These are phyloP conservation scores for Anastrepha obliqua DNA, from an alignment of 1,140 invertebrate genomes.

Conservation along the genomic window DNA sequence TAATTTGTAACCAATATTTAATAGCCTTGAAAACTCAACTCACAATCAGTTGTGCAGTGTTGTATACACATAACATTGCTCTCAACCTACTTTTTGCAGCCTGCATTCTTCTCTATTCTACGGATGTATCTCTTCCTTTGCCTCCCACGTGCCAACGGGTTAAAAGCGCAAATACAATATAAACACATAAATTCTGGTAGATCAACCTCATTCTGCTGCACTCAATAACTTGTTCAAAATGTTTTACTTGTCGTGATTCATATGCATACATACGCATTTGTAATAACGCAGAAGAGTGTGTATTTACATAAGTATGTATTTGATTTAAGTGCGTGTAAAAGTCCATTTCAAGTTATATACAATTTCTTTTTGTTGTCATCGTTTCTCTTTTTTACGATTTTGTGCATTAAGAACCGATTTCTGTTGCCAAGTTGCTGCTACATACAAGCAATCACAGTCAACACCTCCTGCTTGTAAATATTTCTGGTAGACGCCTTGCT, in stretches of 20 bases:
- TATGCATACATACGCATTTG: not conserved
- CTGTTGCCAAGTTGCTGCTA: slow-evolving; percentile 13
- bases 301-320: not conserved
- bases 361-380: not conserved
- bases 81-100: not conserved
- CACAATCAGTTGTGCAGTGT: too few relatives aligned
- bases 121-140: not conserved
- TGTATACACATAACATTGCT: not conserved
- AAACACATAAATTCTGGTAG: not conserved
- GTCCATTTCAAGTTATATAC: slow-evolving; percentile 8
- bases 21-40: too few relatives aligned
- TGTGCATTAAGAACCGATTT: slow-evolving; percentile 22
- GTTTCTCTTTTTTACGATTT: not conserved
- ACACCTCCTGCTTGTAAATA: not conserved
- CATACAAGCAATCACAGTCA: not conserved
- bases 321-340: slow-evolving; percentile 9
- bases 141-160: slow-evolving; percentile 10
- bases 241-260: not conserved
- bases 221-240: not conserved
- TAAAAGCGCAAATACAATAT: slow-evolving; percentile 1
- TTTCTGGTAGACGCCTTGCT: not conserved
- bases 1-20: too few relatives aligned
- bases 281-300: not conserved
- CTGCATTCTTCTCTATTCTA: not conserved
- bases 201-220: not conserved